A percentile compares a stretch with the other conserved stretches of the same genome.
phyloP scores from a whole-genome alignment of 2,113 vertebrate species.

The Apeltes quadracus region DNA sequence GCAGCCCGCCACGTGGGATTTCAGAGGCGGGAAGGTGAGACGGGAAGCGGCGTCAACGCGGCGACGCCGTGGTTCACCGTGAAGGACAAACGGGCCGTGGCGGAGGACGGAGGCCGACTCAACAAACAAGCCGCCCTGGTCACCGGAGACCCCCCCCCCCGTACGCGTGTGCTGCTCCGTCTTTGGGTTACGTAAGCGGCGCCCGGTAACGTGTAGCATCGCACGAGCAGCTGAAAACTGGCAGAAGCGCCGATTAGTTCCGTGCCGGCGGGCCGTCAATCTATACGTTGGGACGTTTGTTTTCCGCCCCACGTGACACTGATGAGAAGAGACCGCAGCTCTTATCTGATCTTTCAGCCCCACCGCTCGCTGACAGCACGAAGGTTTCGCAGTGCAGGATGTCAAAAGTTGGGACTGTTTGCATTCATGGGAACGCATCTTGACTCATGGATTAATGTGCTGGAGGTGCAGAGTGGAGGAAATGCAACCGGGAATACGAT shows the following conservation, averaged over 20 bases:
- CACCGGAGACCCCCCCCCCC: too few species aligned
- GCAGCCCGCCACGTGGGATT: slow-evolving; percentile 67
- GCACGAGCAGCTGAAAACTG: slow-evolving; percentile 50
- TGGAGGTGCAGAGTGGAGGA: background rate
- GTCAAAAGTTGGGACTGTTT: slow-evolving; percentile 34
- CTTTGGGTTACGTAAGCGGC: slow-evolving; percentile 37
- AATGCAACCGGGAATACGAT: slow-evolving; percentile 5
- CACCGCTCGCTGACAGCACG: slow-evolving; percentile 25
- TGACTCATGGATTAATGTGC: slow-evolving; percentile 9
- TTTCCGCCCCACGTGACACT: slow-evolving; percentile 18
- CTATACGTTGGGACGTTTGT: slow-evolving; percentile 47
- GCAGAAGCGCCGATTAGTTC: slow-evolving; percentile 58
- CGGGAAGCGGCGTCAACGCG: slow-evolving; percentile 57
- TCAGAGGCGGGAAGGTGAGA: slow-evolving; percentile 49
- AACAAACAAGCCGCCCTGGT: background rate
- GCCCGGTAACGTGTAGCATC: slow-evolving; percentile 29
- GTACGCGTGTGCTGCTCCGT: background rate
- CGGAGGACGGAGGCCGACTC: background rate
- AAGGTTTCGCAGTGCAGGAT: slow-evolving; percentile 39
- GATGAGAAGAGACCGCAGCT: slow-evolving; percentile 47
- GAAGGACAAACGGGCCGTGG: background rate
- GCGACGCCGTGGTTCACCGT: slow-evolving; percentile 17
- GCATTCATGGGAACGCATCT: slow-evolving; percentile 5
- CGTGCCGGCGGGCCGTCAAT: slow-evolving; percentile 53
- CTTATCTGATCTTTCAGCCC: slow-evolving; percentile 51